These are phyloP conservation scores for Capromys pilorides DNA, from an alignment of 2,797 vertebrate genomes.

Conservation along the genomic window DNA sequence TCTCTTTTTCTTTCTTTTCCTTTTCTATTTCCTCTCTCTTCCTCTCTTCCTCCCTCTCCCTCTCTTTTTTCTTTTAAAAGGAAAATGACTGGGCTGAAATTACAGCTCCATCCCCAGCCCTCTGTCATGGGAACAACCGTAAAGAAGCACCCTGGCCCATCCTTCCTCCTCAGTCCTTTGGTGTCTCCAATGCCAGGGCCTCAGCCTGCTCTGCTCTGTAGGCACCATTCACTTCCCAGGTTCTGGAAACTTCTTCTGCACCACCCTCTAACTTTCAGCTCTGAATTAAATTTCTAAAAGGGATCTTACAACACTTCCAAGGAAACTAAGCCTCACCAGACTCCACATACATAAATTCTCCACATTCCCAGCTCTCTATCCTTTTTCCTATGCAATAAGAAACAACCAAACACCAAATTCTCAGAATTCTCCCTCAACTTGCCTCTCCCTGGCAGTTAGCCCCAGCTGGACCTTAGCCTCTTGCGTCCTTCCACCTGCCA, in stretches of 20 bases:
- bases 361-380: no score
- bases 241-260: neutral
- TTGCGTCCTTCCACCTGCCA: neutral
- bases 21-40: neutral
- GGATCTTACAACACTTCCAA: neutral
- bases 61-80: neutral
- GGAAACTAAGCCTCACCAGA: fast-evolving
- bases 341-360: neutral
- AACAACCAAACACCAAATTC: neutral
- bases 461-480: neutral
- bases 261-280: neutral
- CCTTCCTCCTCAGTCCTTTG: fast-evolving
- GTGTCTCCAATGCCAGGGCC: fast-evolving
- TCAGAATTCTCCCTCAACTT: neutral
- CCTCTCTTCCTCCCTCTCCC: no score
- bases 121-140: fast-evolving
- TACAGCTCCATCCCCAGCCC: neutral
- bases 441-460: neutral
- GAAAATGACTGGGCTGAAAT: neutral
- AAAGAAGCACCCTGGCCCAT: neutral
- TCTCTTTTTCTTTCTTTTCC: neutral
- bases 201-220: fast-evolving
- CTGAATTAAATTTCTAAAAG: neutral
- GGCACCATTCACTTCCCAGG: fast-evolving
- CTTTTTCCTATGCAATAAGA: neutral